Evolutionary conservation across 1,140 invertebrate genomes (phyloP).

Genomic region (Bombus terrestris): DNA sequence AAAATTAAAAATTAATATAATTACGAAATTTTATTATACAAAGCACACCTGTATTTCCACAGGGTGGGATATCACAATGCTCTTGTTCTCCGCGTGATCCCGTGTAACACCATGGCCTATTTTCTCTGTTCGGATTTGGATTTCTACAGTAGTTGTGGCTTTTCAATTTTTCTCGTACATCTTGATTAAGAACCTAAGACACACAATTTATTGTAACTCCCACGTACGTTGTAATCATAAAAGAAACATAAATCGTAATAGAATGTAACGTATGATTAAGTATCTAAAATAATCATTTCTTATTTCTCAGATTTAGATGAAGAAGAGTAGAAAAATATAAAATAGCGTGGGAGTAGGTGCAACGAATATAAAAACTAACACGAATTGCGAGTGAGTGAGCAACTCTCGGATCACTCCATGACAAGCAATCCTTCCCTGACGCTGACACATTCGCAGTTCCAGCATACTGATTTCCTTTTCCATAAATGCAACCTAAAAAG

Average conservation of each 20-base stretch:
- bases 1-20: neutral
- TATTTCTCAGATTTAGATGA: neutral
- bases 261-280: neutral
- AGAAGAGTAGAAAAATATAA: neutral
- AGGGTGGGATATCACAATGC: slow-evolving; percentile 84
- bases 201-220: neutral
- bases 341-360: too few species aligned
- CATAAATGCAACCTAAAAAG: slow-evolving; percentile 81
- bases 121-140: slow-evolving; percentile 81
- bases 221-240: too few species aligned
- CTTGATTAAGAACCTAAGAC: slow-evolving; percentile 68
- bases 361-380: slow-evolving; percentile 62
- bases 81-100: slow-evolving; percentile 78
- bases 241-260: too few species aligned
- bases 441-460: slow-evolving; percentile 83
- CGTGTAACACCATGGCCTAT: slow-evolving; percentile 84
- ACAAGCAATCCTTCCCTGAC: slow-evolving; percentile 81
- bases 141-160: slow-evolving; percentile 85
- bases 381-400: slow-evolving; percentile 73
- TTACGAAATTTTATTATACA: too few species aligned
- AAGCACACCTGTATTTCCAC: slow-evolving; percentile 64
- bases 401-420: slow-evolving; percentile 80
- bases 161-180: slow-evolving; percentile 74
- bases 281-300: neutral
- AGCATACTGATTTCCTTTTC: slow-evolving; percentile 81